Base-by-base conservation (phyloP, 1,140 invertebrate species). In the Microplitis demolitor region DNA sequence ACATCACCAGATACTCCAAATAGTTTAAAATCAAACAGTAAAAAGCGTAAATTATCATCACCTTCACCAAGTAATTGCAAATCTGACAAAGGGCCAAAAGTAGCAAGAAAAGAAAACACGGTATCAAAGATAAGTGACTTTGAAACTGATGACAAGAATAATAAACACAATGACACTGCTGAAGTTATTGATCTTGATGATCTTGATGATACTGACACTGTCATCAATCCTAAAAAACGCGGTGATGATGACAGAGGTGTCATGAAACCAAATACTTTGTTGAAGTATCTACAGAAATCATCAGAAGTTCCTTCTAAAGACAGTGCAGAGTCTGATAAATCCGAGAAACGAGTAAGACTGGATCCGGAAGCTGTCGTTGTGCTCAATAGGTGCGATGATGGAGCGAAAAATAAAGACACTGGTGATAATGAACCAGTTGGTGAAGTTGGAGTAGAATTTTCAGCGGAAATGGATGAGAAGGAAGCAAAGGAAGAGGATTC, bases 31-130 rank as follows among this genome's bases (percentile, higher is more conserved):
- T 4, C 50, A 0, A 62, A 73, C n/a, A 79, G 50, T 1, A 87
- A 85, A 35, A 87, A 87, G 62, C 78, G 86, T 51, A 87, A 87
- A 74, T 39, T 80, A 35, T 35, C 60, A 4, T 79, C 83, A 2
- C 79, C 83, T 4, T 75, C 74, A 3, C 75, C 78, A 4, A 62
- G 71, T n/a, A 77, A 74, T 6, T 61, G 31, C 69, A 83, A 81
- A 50, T 81, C 45, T 71, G 66, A 79, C 16, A 87, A 86, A 71
- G n/a, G 80, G 5, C 54, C 82, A 0, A 87, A 86, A 76, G 75
- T 82, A 35, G 74, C 73, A 34, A 76, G 66, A n/a, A 85, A 83
- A 37, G 79, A 81, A 63, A 82, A 82, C 72, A 76, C 62, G 5
- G 34, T 69, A 0, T 63, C 66, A 4, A 71, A 77, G 8, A 72